phyloP scores from a whole-genome alignment of 1,140 invertebrate species.

The Marisa cornuarietis region DNA sequence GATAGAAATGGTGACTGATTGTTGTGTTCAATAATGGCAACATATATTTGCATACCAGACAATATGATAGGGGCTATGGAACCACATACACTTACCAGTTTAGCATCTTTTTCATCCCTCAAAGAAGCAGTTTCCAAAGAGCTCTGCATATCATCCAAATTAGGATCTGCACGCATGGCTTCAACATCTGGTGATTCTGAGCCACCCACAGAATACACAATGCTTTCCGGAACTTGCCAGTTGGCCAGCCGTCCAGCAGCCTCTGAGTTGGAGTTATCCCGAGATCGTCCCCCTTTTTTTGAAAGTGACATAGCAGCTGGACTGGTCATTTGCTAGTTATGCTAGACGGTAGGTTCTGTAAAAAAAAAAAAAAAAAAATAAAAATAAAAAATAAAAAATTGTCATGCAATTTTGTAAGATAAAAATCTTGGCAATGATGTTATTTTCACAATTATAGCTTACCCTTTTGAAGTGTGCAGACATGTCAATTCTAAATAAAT shows the following conservation, averaged over 20 bases:
- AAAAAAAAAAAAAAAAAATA: no score
- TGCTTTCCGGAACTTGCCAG: slow-evolving; percentile 32
- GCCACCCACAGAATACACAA: slow-evolving; percentile 20
- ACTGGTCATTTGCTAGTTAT: no score
- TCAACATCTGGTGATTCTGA: slow-evolving; percentile 40
- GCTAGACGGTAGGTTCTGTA: no score
- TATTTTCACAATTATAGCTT: no score
- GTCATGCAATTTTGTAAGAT: no score
- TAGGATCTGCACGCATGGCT: slow-evolving; percentile 22
- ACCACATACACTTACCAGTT: slow-evolving; percentile 6
- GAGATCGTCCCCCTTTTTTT: slow-evolving; percentile 33
- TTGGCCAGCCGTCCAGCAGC: slow-evolving; percentile 46
- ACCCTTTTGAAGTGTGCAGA: no score
- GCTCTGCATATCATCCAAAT: slow-evolving; percentile 27
- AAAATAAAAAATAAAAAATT: no score
- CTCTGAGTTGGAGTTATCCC: slow-evolving; percentile 48
- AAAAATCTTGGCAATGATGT: no score
- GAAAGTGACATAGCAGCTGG: slow-evolving; percentile 5
- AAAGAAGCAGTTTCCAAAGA: slow-evolving; percentile 29
- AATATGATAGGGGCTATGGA: background rate
- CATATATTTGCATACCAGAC: background rate
- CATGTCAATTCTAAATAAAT: no score
- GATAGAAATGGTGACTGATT: no score
- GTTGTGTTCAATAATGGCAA: background rate
- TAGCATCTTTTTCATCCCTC: slow-evolving; percentile 30